Evolutionary conservation across 2,113 vertebrate genomes (phyloP).

Genomic region (Periophthalmus modestus): DNA sequence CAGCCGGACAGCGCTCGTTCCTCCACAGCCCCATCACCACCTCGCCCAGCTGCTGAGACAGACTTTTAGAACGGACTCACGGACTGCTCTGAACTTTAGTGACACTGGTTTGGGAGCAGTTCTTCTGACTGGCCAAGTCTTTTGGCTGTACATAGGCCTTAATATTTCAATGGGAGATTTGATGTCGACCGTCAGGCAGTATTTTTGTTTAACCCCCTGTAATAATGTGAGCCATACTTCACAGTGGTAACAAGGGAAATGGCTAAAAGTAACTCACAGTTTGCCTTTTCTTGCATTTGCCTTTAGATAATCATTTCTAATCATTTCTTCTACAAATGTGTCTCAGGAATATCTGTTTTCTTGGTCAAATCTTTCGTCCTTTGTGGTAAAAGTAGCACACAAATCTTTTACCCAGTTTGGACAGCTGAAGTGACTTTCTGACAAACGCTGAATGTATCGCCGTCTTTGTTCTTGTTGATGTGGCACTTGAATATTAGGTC

Average conservation of each 20-base stretch:
- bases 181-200: slow-evolving; percentile 53
- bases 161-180: slow-evolving; percentile 52
- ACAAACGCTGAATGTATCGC: slow-evolving; percentile 74
- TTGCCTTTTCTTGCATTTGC: slow-evolving; percentile 33
- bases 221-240: slow-evolving; percentile 42
- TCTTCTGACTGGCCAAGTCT: slow-evolving; percentile 25
- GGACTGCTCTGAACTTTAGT: slow-evolving; percentile 27
- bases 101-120: slow-evolving; percentile 39
- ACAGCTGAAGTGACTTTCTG: slow-evolving; percentile 47
- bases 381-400: slow-evolving; percentile 32
- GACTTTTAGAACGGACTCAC: slow-evolving; percentile 22
- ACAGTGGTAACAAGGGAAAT: slow-evolving; percentile 14
- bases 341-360: slow-evolving; percentile 65
- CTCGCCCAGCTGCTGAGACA: slow-evolving; percentile 91
- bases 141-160: slow-evolving; percentile 7
- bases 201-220: slow-evolving; percentile 46
- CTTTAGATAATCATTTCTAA: slow-evolving; percentile 70
- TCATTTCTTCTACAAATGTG: slow-evolving; percentile 38
- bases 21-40: slow-evolving; percentile 97
- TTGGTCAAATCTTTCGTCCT: slow-evolving; percentile 35
- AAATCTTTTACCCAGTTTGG: slow-evolving; percentile 9
- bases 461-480: slow-evolving; percentile 20
- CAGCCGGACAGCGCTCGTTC: slow-evolving; percentile 85
- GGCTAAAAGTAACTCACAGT: slow-evolving; percentile 12
- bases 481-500: slow-evolving; percentile 35